phyloP scores from a whole-genome alignment of 2,113 vertebrate genomes.

The Otocyon megalotis region DNA sequence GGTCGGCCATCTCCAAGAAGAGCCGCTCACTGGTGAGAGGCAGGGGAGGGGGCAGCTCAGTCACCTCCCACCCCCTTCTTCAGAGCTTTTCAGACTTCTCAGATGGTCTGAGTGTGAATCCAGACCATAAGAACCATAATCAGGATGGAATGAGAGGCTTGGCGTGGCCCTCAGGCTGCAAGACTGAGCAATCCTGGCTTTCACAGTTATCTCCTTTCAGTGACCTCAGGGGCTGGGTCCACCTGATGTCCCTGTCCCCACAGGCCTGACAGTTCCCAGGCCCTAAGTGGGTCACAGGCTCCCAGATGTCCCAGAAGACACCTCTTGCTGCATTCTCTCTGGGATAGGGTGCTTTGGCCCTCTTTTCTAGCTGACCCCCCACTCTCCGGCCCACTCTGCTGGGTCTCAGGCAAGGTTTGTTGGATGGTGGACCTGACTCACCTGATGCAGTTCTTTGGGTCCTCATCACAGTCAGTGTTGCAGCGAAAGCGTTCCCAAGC shows the following conservation, averaged over 20 bases:
- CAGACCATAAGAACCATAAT: not conserved
- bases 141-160: no score
- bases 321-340: not conserved
- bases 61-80: not conserved
- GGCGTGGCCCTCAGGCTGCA: not conserved
- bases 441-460: constrained; percentile 96
- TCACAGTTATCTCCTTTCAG: not conserved
- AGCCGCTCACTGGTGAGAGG: constrained; percentile 89
- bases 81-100: not conserved
- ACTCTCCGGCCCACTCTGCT: not conserved
- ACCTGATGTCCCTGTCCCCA: not conserved
- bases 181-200: not conserved
- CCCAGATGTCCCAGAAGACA: not conserved
- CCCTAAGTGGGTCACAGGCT: not conserved
- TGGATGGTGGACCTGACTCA: constrained; percentile 16
- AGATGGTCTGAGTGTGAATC: not conserved
- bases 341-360: not conserved
- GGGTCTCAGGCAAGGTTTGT: not conserved
- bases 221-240: not conserved
- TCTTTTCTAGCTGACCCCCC: not conserved
- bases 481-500: constrained; percentile 97
- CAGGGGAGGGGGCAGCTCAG: not conserved
- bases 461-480: constrained; percentile 90
- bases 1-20: constrained; percentile 95
- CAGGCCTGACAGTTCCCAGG: not conserved